Conservation (phyloP, 2,888 invertebrate species). For the Drosophila buzzatii region DNA sequence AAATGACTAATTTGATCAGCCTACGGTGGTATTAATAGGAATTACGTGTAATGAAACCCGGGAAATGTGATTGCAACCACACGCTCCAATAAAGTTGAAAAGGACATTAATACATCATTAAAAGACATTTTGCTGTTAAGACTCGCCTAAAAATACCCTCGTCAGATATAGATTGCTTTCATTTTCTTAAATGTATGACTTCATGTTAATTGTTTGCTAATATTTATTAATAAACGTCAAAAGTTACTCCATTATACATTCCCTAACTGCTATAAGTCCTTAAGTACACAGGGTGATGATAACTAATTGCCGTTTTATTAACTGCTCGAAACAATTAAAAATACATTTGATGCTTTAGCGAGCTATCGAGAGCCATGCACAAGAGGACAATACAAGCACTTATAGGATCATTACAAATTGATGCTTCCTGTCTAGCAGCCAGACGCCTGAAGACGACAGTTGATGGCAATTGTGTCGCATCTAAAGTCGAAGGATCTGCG, state of each 20-base stretch:
- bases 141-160: not conserved
- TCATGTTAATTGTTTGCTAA: not conserved
- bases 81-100: not conserved
- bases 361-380: conserved; percentile 49
- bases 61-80: conserved; percentile 12
- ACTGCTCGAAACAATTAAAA: conserved; percentile 57
- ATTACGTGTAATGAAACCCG: conserved; percentile 23
- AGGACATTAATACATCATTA: too few relatives aligned
- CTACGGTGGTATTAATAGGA: conserved; percentile 13
- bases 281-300: conserved; percentile 29
- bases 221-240: not conserved
- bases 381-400: conserved; percentile 74
- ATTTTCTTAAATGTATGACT: not conserved
- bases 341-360: conserved; percentile 62
- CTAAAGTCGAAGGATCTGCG: not conserved
- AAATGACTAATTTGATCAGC: conserved; percentile 27
- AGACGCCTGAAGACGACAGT: conserved; percentile 56
- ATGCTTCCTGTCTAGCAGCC: conserved; percentile 60
- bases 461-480: conserved; percentile 59
- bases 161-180: not conserved
- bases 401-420: conserved; percentile 79
- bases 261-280: not conserved
- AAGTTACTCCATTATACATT: not conserved
- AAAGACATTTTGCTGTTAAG: not conserved
- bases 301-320: conserved; percentile 68